Evolutionary conservation across 2,113 vertebrate species (phyloP), one percentile per base, ranked within the genome.

Genomic region (Sardina pilchardus): DNA sequence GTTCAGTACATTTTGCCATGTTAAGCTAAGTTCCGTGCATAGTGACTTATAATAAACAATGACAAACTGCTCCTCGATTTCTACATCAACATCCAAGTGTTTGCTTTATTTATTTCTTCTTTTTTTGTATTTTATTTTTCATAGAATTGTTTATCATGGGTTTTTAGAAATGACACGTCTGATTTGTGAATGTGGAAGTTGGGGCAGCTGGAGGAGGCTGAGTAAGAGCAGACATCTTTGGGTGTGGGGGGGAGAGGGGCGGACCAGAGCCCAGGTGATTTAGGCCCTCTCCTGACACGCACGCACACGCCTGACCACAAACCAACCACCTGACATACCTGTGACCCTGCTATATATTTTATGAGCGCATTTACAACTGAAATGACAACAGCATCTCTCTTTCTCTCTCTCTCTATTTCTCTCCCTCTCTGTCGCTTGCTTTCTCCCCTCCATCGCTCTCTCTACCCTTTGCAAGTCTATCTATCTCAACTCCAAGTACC

Each of bases 21-120:
- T 99, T 98, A 97, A 99, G 97, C 97, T 97, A 98, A 99, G 96
- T 96, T 99, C 96, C 97, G 97, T 99, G 98, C 97, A 99, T 99
- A 98, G 98, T 99, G 98, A 98, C 96, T 98, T 96, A 97, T 98
- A 98, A 96, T 97, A 98, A 98, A 99, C 92, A 92, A 98, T 98
- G 97, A 98, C 96, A 97, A 96, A 96, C 97, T 97, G 95, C 96
- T 99, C 96, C 97, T 96, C 95, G 94, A 95, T 96, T 78, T 98
- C 96, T 97, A 97, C 97, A 98, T 98, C 96, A 98, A 99, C 97
- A 99, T 97, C 97, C 97, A 99, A 96, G 97, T 99, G 96, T 97
- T 96, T 98, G 97, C 36, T 36, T 34, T 34, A 39, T 78, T 78
- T 36, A 78, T 78, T 36, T 0, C 9, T 10, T 21, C 12, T 75